Conservation (phyloP, 2,797 vertebrate species). For the Lophotriccus pileatus region DNA sequence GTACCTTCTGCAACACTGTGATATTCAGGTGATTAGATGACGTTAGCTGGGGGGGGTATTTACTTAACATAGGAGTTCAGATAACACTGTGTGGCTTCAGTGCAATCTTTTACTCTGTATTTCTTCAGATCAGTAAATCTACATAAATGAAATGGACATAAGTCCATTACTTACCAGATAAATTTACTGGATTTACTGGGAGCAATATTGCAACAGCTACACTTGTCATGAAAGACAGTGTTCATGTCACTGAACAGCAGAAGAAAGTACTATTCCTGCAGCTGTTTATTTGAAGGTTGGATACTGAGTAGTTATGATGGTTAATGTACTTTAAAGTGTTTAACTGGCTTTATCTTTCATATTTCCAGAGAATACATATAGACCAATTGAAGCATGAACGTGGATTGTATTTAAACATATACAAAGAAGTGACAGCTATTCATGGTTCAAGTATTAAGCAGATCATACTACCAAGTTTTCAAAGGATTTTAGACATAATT, state of each 20-base stretch:
- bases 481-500: constrained; percentile 77
- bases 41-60: not conserved
- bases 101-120: not conserved
- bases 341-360: constrained; percentile 53
- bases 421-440: constrained; percentile 80
- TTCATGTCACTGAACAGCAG: not conserved
- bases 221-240: not conserved
- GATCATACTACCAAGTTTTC: constrained; percentile 79
- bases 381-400: constrained; percentile 82
- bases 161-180: not conserved
- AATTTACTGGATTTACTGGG: not conserved
- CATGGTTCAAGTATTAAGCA: constrained; percentile 80
- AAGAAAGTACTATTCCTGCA: not conserved
- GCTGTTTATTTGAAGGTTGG: not conserved
- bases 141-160: not conserved
- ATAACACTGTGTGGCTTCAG: not conserved
- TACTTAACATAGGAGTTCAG: not conserved
- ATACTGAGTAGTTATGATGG: not conserved
- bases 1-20: not conserved
- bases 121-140: not conserved
- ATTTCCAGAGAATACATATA: constrained; percentile 77
- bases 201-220: not conserved
- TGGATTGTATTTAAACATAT: constrained; percentile 84
- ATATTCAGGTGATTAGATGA: not conserved
- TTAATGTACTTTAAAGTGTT: not conserved